Evolutionary conservation across 2,888 invertebrate genomes (phyloP).

Genomic region (Luperina nickerlii): DNA sequence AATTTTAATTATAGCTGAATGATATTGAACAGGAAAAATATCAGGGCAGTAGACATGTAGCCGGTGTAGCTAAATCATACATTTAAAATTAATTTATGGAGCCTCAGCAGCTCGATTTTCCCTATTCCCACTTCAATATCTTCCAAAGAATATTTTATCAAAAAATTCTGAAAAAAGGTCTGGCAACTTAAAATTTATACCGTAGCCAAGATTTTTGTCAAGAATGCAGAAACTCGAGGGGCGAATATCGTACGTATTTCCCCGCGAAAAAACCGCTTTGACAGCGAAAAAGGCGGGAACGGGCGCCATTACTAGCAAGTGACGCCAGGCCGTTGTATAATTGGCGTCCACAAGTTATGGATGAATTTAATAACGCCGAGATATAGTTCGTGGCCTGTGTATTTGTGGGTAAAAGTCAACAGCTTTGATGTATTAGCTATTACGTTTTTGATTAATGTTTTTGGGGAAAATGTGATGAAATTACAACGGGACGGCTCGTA

Average conservation of each 20-base stretch:
- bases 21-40: neutral
- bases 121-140: slow-evolving; percentile 61
- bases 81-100: slow-evolving; percentile 48
- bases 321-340: slow-evolving; percentile 87
- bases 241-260: slow-evolving; percentile 75
- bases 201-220: slow-evolving; percentile 66
- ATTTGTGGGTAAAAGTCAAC: slow-evolving; percentile 66
- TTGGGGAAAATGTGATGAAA: slow-evolving; percentile 29
- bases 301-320: slow-evolving; percentile 91
- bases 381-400: slow-evolving; percentile 58
- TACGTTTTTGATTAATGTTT: slow-evolving; percentile 44
- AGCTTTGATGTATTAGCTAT: slow-evolving; percentile 60
- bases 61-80: slow-evolving; percentile 11
- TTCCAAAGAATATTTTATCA: slow-evolving; percentile 62
- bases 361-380: slow-evolving; percentile 74
- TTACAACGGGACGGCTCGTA: slow-evolving; percentile 4
- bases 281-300: slow-evolving; percentile 90
- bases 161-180: slow-evolving; percentile 63
- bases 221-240: slow-evolving; percentile 68
- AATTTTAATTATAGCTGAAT: slow-evolving; percentile 23
- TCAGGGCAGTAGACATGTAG: neutral
- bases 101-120: slow-evolving; percentile 40
- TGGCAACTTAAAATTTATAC: slow-evolving; percentile 67
- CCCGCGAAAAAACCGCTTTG: slow-evolving; percentile 88
- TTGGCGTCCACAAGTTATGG: slow-evolving; percentile 81